Base-by-base conservation (phyloP, 2,113 vertebrate species). In the Nanorana parkeri region DNA sequence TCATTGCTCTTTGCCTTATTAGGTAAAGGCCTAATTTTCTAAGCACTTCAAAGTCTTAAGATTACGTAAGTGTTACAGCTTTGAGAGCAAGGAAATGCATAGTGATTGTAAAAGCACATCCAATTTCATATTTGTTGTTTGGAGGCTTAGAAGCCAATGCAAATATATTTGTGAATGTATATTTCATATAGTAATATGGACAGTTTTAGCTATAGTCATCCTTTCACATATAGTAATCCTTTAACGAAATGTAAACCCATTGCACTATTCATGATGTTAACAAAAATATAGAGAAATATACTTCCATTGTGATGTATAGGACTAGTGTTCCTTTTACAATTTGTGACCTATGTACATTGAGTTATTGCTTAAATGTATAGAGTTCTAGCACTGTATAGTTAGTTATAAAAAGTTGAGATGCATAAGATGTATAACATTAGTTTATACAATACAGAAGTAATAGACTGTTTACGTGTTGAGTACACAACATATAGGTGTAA, bases 291-390 rank as follows among this genome's bases (percentile, higher is more conserved):
- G 26, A 55, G 55, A 20, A 29, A 21, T 58, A 7, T 56, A 60
- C 55, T 47, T 47, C 56, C n/a, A 61, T 75, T 75, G 36, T 23
- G 13, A 56, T 32, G 55, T 26, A 60, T 75, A 32, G 32, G 55
- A 56, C 36, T 58, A 36, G 29, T 29, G 21, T 75, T 58, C 23
- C 21, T 61, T 60, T 15, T 19, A 58, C 58, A 56, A 55, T 56
- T 75, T 61, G 72, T 75, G 71, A 74, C 58, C 15, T 74, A 28
- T 74, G 29, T 24, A n/a, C 17, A 75, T 60, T 29, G 15, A 75
- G 26, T 36, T n/a, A 32, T 75, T 61, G 72, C 21, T 32, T 32
- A 29, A 29, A 60, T 74, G 28, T 74, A 74, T 74, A 74, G 71
- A 58, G 47, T 54, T 41, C 26, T 61, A 60, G 55, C 21, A 24